Conservation (phyloP, 2,797 vertebrate genomes). For the Ctenopoma multispine region DNA sequence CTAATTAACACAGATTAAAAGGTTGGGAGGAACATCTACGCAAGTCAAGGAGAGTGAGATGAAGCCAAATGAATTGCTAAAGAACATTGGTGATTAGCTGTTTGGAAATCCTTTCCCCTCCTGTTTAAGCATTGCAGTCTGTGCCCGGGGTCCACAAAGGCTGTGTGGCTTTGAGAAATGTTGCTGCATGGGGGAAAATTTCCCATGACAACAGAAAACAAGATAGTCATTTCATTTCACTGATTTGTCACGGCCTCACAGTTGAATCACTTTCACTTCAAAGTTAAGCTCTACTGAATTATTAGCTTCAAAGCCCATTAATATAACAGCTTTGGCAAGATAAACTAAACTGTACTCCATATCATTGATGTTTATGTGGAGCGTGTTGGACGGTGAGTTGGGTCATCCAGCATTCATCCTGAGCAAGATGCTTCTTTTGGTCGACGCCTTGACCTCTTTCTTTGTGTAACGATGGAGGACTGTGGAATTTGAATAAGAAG, state of each 20-base stretch:
- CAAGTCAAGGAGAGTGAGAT: constrained; percentile 44
- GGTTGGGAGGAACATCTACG: constrained; percentile 49
- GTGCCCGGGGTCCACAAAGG: background rate
- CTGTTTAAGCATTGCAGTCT: constrained; percentile 9
- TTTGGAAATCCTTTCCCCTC: constrained; percentile 37
- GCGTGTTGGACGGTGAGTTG: background rate
- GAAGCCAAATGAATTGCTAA: constrained; percentile 29
- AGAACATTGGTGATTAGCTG: constrained; percentile 20
- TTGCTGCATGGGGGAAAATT: constrained; percentile 6
- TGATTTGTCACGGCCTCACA: constrained; percentile 6
- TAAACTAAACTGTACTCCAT: background rate
- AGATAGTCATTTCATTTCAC: constrained; percentile 21
- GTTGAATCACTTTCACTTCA: constrained; percentile 18
- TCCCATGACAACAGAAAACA: constrained; percentile 15
- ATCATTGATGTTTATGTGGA: background rate
- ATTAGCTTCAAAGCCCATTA: background rate
- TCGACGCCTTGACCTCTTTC: no score
- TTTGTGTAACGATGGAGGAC: no score
- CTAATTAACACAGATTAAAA: constrained; percentile 59
- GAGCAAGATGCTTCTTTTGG: no score
- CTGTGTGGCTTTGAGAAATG: constrained; percentile 12
- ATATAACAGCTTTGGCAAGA: background rate
- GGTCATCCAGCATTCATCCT: no score
- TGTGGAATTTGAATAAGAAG: no score
- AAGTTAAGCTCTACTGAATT: constrained; percentile 3